Evolutionary conservation across 2,113 vertebrate genomes (phyloP), one percentile per base, ranked within the genome.

Genomic region (Gallinago paraguaiae): DNA sequence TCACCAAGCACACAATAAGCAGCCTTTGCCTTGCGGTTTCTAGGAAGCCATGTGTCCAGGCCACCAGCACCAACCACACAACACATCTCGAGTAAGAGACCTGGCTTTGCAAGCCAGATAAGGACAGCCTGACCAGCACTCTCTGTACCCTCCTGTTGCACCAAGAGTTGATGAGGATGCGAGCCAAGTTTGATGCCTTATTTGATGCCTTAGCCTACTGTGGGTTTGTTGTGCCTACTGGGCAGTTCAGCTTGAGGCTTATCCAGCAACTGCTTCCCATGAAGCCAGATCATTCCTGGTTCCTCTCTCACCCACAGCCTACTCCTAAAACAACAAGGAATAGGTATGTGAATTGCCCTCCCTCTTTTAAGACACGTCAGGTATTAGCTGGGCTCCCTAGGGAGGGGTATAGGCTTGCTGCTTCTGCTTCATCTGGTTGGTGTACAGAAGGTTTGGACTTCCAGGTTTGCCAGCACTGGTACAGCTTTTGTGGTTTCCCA

Each of bases 341-440:
- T 0, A 0, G 28, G 28, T n/a, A 56, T 0, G 0, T 43, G 68
- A 67, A 51, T 35, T 41, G n/a, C 51, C 24, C 15, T 69, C 14
- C 69, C 19, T 54, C 28, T 25, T 79, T 64, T 75, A 46, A 39
- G 70, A 33, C 8, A 10, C 13, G 17, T 23, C 30, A 53, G 54
- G 8, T 57, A 48, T 33, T 30, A 90, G n/a, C 11, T 1, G 1
- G 35, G 31, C 17, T 56, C 4, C 57, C n/a, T 75, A 25, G 16
- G 17, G 17, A 59, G 39, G 6, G 11, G 39, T 35, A 3, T 50
- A 60, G 0, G 0, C 31, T 72, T 65, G 37, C 9, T 74, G 37
- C 27, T 86, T 69, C 56, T 41, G 15, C 48, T 90, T 82, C 11
- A 13, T 13, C 53, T 69, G n/a, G 28, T 64, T 0, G 0, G 19